These are phyloP conservation scores for Penaeus indicus DNA, from an alignment of 1,140 invertebrate species.

Conservation along the genomic window DNA sequence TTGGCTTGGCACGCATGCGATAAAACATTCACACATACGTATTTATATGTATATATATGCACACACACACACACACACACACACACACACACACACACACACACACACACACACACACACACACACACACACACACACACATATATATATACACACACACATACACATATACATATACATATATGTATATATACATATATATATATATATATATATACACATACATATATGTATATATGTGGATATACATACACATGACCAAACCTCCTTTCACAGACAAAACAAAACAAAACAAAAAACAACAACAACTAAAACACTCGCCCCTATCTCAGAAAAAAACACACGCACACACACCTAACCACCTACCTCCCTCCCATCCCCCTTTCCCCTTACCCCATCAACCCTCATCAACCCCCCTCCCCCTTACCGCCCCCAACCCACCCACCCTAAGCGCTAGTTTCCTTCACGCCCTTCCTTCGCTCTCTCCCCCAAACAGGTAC, in stretches of 20 bases:
- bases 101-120: background rate
- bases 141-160: background rate
- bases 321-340: background rate
- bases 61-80: background rate
- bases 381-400: background rate
- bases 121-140: background rate
- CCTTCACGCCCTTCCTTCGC: no score
- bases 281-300: no score
- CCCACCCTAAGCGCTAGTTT: background rate
- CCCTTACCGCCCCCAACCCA: background rate
- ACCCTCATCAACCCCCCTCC: background rate
- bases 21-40: background rate
- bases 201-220: no score
- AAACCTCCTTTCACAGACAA: no score
- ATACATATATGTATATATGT: background rate
- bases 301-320: background rate
- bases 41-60: background rate
- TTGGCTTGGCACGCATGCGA: background rate
- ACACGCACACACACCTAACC: background rate
- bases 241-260: background rate
- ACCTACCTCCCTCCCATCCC: background rate
- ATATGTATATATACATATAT: no score
- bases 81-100: background rate
- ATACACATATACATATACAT: background rate
- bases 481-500: constrained; percentile 71